Percentiles rank a stretch among this genome's conserved stretches.
phyloP scores from a whole-genome alignment of 2,113 vertebrate genomes.

The Tyto alba region DNA sequence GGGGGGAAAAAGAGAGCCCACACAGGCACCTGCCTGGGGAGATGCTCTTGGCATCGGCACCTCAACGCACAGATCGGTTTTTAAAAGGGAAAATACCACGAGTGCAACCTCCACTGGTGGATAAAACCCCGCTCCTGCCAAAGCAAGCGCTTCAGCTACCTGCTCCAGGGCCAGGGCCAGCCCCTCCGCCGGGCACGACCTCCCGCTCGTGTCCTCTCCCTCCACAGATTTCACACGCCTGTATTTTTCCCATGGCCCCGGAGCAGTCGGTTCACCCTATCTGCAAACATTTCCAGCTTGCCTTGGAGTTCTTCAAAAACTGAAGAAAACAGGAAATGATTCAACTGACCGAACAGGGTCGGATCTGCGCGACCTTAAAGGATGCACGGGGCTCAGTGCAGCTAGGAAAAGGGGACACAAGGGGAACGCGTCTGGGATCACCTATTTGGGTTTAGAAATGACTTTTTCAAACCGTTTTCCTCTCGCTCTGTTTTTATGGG shows the following conservation, averaged over 20 bases:
- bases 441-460: accelerated
- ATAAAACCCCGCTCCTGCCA: not conserved
- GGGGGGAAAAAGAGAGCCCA: not conserved
- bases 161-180: not conserved
- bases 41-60: not conserved
- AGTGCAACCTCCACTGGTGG: accelerated
- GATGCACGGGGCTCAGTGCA: not conserved
- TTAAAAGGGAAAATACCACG: not conserved
- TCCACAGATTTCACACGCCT: not conserved
- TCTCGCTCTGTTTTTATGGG: not conserved
- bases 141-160: not conserved
- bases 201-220: not conserved
- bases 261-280: not conserved
- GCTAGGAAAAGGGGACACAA: not conserved
- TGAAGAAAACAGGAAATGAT: conserved; percentile 68
- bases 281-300: conserved; percentile 39
- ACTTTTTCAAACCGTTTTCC: not conserved
- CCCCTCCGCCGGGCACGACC: not conserved
- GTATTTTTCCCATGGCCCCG: conserved; percentile 41
- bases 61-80: accelerated
- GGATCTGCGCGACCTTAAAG: not conserved
- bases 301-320: not conserved
- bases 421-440: not conserved
- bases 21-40: not conserved
- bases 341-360: not conserved